Percentiles rank a stretch among this genome's conserved stretches.
phyloP scores from a whole-genome alignment of 2,888 invertebrate species.

The Stegana nigrithorax region DNA sequence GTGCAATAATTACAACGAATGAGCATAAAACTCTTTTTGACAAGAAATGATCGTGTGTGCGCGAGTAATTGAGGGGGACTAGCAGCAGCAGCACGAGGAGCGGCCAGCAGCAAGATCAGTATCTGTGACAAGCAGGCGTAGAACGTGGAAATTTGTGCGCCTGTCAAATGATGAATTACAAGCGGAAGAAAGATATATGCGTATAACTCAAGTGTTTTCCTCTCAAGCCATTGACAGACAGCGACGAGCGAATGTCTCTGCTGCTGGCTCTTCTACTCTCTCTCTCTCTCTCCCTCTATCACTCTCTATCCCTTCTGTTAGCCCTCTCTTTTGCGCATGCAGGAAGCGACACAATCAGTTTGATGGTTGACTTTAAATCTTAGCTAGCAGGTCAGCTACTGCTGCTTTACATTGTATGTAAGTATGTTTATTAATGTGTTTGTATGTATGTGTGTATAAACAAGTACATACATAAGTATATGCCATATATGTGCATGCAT shows the following conservation, averaged over 20 bases:
- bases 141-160: slow-evolving; percentile 33
- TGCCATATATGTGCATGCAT: slow-evolving; percentile 14
- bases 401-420: too few species aligned
- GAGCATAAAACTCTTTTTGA: slow-evolving; percentile 30
- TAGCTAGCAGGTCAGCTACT: too few species aligned
- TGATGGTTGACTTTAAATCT: too few species aligned
- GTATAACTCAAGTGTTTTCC: slow-evolving; percentile 48
- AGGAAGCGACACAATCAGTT: slow-evolving; percentile 6
- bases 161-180: slow-evolving; percentile 65
- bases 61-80: not conserved
- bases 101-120: slow-evolving; percentile 36
- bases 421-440: too few species aligned
- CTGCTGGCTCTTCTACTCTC: not conserved
- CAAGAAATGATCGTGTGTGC: slow-evolving; percentile 26
- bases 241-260: not conserved
- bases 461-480: slow-evolving; percentile 19
- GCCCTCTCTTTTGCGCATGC: too few species aligned
- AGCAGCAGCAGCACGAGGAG: too few species aligned
- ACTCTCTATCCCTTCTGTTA: not conserved
- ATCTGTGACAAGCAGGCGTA: slow-evolving; percentile 24
- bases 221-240: slow-evolving; percentile 44
- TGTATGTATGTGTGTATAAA: too few species aligned
- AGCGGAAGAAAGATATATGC: slow-evolving; percentile 64
- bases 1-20: slow-evolving; percentile 56
- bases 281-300: not conserved